Conservation (phyloP, 2,888 invertebrate genomes). For the Platynereis dumerilii region DNA sequence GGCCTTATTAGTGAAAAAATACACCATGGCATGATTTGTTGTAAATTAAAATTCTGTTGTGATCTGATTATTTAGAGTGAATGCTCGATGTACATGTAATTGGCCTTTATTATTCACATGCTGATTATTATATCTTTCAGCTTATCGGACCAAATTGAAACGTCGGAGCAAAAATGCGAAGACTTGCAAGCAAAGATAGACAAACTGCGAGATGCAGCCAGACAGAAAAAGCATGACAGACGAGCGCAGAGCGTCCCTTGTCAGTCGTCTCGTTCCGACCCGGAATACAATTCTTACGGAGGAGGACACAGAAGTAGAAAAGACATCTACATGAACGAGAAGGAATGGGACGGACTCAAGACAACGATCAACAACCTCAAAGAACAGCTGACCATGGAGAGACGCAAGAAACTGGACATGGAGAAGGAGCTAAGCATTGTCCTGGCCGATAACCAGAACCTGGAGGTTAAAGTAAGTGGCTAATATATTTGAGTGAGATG, state of each 20-base stretch:
- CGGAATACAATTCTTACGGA: slow-evolving; percentile 40
- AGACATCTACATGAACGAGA: slow-evolving; percentile 33
- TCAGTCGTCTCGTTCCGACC: slow-evolving; percentile 56
- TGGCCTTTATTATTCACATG: neutral
- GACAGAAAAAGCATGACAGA: slow-evolving; percentile 20
- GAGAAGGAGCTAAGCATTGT: slow-evolving; percentile 48
- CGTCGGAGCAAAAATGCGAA: neutral
- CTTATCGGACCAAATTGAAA: slow-evolving; percentile 24
- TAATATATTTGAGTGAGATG: no score
- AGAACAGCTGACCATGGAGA: slow-evolving; percentile 50
- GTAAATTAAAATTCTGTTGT: no score
- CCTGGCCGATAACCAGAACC: slow-evolving; percentile 51
- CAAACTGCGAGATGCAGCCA: neutral
- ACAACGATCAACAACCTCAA: slow-evolving; percentile 51
- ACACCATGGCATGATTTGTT: no score
- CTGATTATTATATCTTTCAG: slow-evolving; percentile 19
- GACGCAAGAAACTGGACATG: slow-evolving; percentile 47
- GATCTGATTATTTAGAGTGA: no score
- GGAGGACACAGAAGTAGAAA: slow-evolving; percentile 40
- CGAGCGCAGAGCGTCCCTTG: slow-evolving; percentile 41
- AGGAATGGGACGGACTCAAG: slow-evolving; percentile 47
- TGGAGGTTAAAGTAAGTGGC: slow-evolving; percentile 46
- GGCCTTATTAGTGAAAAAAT: no score
- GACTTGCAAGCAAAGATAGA: slow-evolving; percentile 12
- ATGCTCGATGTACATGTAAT: no score